These are phyloP conservation scores for Atractosteus spatula DNA, from an alignment of 2,113 vertebrate species.

Conservation along the genomic window DNA sequence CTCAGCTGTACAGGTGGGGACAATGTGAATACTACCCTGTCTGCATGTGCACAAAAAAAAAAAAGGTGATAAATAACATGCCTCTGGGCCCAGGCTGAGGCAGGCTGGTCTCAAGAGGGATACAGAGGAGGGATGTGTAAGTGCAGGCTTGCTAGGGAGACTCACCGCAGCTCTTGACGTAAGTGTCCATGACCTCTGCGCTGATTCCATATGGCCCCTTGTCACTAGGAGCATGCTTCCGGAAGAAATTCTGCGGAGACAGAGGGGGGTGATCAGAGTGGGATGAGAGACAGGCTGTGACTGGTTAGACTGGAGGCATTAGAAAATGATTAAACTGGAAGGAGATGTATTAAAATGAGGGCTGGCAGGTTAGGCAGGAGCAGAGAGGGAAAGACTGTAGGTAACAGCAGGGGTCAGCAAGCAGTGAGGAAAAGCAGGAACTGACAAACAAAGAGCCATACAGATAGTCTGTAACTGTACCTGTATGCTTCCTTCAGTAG, in stretches of 20 bases:
- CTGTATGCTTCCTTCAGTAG: conserved; percentile 97
- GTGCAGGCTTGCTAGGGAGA: background rate
- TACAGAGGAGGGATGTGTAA: too few relatives aligned
- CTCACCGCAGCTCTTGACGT: conserved; percentile 98
- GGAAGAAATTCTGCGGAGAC: conserved; percentile 86
- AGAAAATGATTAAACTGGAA: too few relatives aligned
- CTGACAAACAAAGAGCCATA: background rate
- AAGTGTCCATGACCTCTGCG: conserved; percentile 95
- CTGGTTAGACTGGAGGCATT: too few relatives aligned
- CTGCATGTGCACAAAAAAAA: too few relatives aligned
- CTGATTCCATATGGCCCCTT: conserved; percentile 95
- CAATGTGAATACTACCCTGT: too few relatives aligned
- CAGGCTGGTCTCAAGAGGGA: too few relatives aligned
- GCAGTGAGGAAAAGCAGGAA: background rate
- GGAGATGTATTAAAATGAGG: background rate
- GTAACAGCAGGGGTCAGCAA: background rate
- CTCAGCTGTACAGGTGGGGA: too few relatives aligned
- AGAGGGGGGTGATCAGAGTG: too few relatives aligned
- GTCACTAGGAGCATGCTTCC: conserved; percentile 91
- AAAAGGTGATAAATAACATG: too few relatives aligned
- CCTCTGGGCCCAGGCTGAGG: too few relatives aligned
- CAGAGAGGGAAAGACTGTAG: background rate
- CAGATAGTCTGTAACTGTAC: conserved; percentile 47
- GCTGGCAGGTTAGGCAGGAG: background rate
- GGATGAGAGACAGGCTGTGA: background rate